Evolutionary conservation across 2,888 invertebrate genomes (phyloP).

Genomic region (Anthophora plumipes): DNA sequence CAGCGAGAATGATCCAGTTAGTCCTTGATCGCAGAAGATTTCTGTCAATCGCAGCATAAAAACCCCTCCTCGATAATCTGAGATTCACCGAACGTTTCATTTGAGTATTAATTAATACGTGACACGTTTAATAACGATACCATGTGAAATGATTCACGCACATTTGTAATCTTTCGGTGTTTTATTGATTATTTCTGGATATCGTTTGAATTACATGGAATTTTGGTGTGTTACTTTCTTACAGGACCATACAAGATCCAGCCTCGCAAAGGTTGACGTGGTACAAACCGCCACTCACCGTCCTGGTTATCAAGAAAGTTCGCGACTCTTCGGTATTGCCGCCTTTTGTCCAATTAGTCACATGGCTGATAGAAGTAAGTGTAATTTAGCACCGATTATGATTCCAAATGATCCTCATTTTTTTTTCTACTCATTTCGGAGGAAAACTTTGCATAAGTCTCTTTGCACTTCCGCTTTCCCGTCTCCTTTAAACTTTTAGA

Average conservation of each 20-base stretch:
- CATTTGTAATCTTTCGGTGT: background rate
- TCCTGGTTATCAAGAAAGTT: constrained; percentile 98
- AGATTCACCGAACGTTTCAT: no score
- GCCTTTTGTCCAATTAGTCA: constrained; percentile 96
- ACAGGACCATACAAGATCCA: constrained; percentile 98
- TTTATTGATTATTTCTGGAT: background rate
- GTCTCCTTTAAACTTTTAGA: no score
- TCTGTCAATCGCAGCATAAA: constrained; percentile 2
- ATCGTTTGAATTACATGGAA: background rate
- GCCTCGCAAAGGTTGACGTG: constrained; percentile 98
- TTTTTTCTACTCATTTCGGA: background rate
- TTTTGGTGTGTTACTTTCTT: constrained; percentile 64
- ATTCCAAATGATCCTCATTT: background rate
- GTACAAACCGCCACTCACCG: constrained; percentile 98
- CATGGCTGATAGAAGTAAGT: constrained; percentile 95
- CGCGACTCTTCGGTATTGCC: constrained; percentile 95
- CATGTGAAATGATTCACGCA: background rate
- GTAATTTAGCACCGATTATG: background rate
- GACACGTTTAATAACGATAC: background rate
- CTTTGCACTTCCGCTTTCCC: no score
- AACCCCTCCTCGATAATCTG: no score
- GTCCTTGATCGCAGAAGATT: constrained; percentile 12
- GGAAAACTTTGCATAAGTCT: no score
- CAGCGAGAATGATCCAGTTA: background rate
- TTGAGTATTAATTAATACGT: constrained; percentile 23